Evolutionary conservation across 1,140 invertebrate genomes (phyloP).

Genomic region (Neotoxoptera formosana): DNA sequence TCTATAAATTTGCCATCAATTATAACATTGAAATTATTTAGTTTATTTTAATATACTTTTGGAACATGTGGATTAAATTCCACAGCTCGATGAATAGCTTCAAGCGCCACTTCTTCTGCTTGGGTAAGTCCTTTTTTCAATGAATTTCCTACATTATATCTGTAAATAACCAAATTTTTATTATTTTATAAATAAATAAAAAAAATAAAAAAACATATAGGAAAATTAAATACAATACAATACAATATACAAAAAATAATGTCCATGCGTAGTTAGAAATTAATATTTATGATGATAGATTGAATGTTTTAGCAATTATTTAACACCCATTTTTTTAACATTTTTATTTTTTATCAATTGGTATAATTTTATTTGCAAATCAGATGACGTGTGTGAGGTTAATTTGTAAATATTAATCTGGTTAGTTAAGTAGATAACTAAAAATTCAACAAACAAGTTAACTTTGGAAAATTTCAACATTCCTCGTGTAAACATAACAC

Average conservation of each 20-base stretch:
- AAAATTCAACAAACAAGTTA: not conserved
- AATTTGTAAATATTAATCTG: not conserved
- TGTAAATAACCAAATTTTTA: conserved; percentile 63
- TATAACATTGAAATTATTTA: not conserved
- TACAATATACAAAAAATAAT: not conserved
- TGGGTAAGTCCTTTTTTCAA: conserved; percentile 86
- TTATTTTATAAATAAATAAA: not conserved
- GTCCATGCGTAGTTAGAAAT: not conserved
- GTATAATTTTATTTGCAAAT: not conserved
- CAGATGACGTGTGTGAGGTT: not conserved
- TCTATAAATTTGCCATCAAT: too few species aligned
- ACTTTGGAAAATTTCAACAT: not conserved
- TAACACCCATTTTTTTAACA: not conserved
- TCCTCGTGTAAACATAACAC: not conserved
- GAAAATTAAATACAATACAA: not conserved
- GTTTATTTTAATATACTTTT: conserved; percentile 68
- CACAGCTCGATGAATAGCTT: conserved; percentile 96
- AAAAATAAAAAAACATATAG: not conserved
- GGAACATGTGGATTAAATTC: conserved; percentile 99
- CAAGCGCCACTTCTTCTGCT: conserved; percentile 93
- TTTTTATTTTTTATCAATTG: not conserved
- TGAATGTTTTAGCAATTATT: not conserved
- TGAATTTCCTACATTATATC: conserved; percentile 85
- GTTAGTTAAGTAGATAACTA: not conserved
- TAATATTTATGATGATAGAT: not conserved